Evolutionary conservation across 2,888 invertebrate genomes (phyloP).

Genomic region (Eupithecia tripunctaria): DNA sequence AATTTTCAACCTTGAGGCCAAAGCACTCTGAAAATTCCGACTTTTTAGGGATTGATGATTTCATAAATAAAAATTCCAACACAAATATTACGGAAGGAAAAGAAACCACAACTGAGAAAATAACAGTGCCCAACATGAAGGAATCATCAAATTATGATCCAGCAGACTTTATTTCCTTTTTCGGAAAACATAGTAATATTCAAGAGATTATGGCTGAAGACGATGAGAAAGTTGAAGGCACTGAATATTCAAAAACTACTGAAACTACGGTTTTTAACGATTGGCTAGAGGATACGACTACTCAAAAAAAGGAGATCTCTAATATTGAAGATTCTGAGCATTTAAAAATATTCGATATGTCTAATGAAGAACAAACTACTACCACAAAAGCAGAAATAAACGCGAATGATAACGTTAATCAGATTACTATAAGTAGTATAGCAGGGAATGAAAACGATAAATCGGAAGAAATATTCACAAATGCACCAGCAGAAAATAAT

Average conservation of each 20-base stretch:
- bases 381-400: neutral
- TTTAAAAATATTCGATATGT: neutral
- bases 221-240: neutral
- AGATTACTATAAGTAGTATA: constrained; percentile 47
- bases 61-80: constrained; percentile 23
- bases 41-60: neutral
- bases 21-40: neutral
- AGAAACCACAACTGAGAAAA: constrained; percentile 57
- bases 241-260: constrained; percentile 25
- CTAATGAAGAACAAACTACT: neutral
- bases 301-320: constrained; percentile 33
- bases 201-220: constrained; percentile 29
- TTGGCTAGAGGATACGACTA: constrained; percentile 59
- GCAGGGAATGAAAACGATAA: constrained; percentile 43
- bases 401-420: neutral
- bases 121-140: constrained; percentile 58
- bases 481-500: constrained; percentile 21
- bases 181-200: constrained; percentile 46
- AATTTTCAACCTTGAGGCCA: neutral
- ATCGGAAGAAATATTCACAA: constrained; percentile 22
- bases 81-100: constrained; percentile 43
- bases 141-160: constrained; percentile 60
- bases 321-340: constrained; percentile 46
- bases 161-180: constrained; percentile 61
- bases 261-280: constrained; percentile 56